These are phyloP conservation scores for Hoplodrina blanda DNA, from an alignment of 2,888 invertebrate genomes.

Conservation along the genomic window DNA sequence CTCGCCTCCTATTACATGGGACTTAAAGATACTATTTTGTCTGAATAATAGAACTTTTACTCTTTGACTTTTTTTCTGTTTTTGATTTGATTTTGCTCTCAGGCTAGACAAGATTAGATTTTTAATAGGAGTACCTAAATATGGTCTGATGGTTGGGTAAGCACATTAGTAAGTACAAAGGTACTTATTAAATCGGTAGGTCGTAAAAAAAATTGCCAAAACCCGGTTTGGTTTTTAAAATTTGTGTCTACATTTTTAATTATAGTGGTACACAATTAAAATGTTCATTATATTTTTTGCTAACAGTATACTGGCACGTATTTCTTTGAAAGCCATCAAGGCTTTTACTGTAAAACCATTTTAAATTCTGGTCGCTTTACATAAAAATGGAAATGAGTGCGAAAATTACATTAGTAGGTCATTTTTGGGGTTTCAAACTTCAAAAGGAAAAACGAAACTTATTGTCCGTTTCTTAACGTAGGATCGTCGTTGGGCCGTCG, in stretches of 20 bases:
- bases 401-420: conserved; percentile 32
- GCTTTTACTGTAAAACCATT: conserved; percentile 24
- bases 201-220: not conserved
- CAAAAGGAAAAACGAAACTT: not conserved
- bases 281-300: conserved; percentile 11
- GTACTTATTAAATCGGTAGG: not conserved
- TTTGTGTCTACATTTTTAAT: conserved; percentile 2
- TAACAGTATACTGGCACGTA: conserved; percentile 13
- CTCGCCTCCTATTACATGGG: no score
- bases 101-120: no score
- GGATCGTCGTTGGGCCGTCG: no score
- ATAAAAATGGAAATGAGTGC: conserved; percentile 53
- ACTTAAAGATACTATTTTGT: not conserved
- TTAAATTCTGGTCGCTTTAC: conserved; percentile 42
- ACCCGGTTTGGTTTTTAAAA: conserved; percentile 6
- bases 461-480: no score
- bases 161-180: not conserved
- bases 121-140: no score
- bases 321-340: conserved; percentile 36
- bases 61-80: no score
- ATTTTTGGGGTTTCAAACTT: not conserved
- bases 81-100: no score
- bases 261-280: conserved; percentile 4
- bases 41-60: not conserved
- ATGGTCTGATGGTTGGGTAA: no score